phyloP scores from a whole-genome alignment of 2,113 vertebrate genomes.

The Sarotherodon lohbergeri region DNA sequence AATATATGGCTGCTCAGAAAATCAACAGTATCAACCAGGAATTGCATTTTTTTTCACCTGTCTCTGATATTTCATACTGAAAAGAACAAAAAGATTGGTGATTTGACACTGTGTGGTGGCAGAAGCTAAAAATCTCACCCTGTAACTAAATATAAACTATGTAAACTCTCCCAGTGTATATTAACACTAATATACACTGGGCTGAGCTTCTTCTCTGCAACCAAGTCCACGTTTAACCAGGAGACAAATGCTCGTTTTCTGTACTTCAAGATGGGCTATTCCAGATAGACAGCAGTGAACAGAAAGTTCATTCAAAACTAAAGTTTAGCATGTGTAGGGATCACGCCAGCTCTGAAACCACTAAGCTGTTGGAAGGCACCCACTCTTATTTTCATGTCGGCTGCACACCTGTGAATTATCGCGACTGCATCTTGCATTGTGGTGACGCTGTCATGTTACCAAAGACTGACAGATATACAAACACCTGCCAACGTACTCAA shows the following conservation, averaged over 20 bases:
- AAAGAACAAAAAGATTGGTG: not conserved
- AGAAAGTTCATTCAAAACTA: not conserved
- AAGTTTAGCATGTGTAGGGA: not conserved
- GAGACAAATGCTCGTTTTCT: not conserved
- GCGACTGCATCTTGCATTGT: not conserved
- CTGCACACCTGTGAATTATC: not conserved
- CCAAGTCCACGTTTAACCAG: not conserved
- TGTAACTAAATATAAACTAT: not conserved
- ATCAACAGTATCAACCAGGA: fast-evolving
- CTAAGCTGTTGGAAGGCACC: not conserved
- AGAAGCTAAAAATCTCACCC: not conserved
- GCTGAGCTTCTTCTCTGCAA: not conserved
- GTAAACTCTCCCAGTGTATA: not conserved
- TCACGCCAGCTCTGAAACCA: not conserved
- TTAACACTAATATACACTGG: not conserved
- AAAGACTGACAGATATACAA: not conserved
- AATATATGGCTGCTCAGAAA: not conserved
- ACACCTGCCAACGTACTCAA: not conserved
- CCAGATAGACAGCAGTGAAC: fast-evolving
- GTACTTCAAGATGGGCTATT: not conserved
- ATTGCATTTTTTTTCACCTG: not conserved
- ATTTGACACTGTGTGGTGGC: not conserved
- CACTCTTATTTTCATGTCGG: not conserved
- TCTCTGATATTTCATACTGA: not conserved
- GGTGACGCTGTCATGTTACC: not conserved